phyloP scores from a whole-genome alignment of 2,888 invertebrate genomes.

The Tenthredo distinguenda region DNA sequence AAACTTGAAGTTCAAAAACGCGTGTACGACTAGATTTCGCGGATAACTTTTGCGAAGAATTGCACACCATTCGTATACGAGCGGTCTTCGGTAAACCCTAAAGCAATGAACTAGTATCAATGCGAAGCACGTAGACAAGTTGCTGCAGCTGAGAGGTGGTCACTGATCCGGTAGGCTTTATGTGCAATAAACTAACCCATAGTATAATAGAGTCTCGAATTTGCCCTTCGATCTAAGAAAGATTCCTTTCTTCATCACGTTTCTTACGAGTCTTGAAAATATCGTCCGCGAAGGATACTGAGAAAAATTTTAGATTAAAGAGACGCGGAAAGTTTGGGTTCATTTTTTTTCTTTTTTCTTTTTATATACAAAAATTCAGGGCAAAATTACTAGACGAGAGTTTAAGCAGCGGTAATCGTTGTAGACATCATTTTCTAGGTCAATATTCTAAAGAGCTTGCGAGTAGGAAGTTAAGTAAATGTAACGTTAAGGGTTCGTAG shows the following conservation, averaged over 20 bases:
- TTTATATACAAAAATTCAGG: not conserved
- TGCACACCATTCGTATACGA: not conserved
- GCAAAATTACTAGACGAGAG: not conserved
- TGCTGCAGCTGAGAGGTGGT: constrained; percentile 43
- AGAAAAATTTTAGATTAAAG: not conserved
- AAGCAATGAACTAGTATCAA: not conserved
- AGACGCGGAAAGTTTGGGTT: not conserved
- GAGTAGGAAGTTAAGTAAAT: constrained; percentile 8
- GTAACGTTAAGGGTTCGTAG: constrained; percentile 3
- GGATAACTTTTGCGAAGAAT: constrained; percentile 4
- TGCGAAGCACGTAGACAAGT: constrained; percentile 38
- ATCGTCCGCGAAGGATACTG: not conserved
- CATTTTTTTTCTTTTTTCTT: not conserved
- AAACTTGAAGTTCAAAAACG: not conserved
- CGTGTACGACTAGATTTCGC: not conserved
- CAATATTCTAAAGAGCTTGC: constrained; percentile 32
- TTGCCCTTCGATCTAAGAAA: not conserved
- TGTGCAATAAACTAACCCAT: constrained; percentile 30
- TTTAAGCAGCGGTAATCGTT: not conserved
- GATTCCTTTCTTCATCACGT: not conserved
- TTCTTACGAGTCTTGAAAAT: not conserved
- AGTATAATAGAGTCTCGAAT: constrained; percentile 27
- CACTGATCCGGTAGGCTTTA: constrained; percentile 46
- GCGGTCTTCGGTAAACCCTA: not conserved
- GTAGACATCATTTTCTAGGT: not conserved